Evolutionary conservation across 2,888 invertebrate genomes (phyloP).

Genomic region (Papilio elwesi): DNA sequence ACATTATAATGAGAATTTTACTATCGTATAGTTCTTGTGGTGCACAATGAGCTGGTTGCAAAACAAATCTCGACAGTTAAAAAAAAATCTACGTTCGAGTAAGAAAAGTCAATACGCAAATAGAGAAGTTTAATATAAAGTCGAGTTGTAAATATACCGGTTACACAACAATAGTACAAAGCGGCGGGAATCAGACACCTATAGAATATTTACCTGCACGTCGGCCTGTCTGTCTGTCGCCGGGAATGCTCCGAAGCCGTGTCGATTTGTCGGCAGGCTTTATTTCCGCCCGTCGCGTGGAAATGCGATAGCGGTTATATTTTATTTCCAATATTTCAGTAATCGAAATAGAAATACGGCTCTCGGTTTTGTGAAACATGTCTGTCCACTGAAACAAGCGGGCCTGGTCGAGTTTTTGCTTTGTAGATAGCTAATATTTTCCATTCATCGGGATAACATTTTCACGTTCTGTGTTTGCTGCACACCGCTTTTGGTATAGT

Average conservation of each 20-base stretch:
- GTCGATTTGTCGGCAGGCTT: conserved; percentile 71
- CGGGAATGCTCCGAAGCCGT: conserved; percentile 43
- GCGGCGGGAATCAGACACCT: conserved; percentile 33
- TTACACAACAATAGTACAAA: conserved; percentile 38
- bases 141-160: conserved; percentile 14
- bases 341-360: conserved; percentile 70
- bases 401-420: conserved; percentile 27
- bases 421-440: conserved; percentile 30
- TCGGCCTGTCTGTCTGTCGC: conserved; percentile 41
- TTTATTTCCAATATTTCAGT: conserved; percentile 69
- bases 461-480: conserved; percentile 2
- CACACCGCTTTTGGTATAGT: neutral
- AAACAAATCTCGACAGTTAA: too few relatives aligned
- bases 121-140: conserved; percentile 24
- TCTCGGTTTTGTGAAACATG: conserved; percentile 44
- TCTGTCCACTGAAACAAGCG: conserved; percentile 35
- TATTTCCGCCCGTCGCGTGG: conserved; percentile 80
- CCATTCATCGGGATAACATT: conserved; percentile 28
- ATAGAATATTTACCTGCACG: conserved; percentile 39
- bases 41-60: too few relatives aligned
- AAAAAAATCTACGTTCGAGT: neutral
- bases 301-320: conserved; percentile 77
- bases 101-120: conserved; percentile 3
- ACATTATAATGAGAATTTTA: too few relatives aligned
- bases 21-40: too few relatives aligned